phyloP scores from a whole-genome alignment of 2,797 vertebrate genomes.

The Jordanella pulchra region DNA sequence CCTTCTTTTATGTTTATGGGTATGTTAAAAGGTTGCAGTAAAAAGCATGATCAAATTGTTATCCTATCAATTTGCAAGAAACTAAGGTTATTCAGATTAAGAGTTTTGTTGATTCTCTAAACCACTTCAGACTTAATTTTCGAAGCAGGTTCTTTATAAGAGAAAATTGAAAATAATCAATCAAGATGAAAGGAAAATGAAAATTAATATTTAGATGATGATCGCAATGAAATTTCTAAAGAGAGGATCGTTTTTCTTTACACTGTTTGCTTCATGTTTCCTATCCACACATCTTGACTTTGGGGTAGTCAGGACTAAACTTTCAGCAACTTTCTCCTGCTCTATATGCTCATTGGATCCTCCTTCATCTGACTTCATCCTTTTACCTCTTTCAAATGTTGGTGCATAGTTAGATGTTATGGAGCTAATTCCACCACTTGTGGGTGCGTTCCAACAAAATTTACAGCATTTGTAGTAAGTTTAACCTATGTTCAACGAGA shows the following conservation, averaged over 20 bases:
- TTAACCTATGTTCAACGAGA: background rate
- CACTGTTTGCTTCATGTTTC: too few relatives aligned
- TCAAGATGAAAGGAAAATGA: background rate
- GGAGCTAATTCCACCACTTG: slow-evolving; percentile 6
- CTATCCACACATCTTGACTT: too few relatives aligned
- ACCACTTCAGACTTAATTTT: background rate
- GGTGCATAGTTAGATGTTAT: slow-evolving; percentile 20
- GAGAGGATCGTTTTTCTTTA: background rate
- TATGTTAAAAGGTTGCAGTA: background rate
- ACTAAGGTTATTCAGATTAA: background rate
- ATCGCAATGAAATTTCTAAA: background rate
- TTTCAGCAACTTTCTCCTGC: too few relatives aligned
- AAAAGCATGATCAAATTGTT: background rate
- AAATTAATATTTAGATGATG: background rate
- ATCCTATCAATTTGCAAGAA: background rate
- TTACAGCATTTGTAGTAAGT: background rate
- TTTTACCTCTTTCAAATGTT: background rate
- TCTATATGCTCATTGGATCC: too few relatives aligned
- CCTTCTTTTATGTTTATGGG: background rate
- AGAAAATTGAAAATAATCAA: background rate
- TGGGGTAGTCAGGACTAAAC: too few relatives aligned
- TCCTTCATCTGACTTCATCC: too few relatives aligned
- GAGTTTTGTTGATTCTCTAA: background rate
- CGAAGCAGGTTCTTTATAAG: background rate
- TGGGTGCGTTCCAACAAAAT: background rate